These are phyloP conservation scores for Ryuthela nishihirai DNA, from an alignment of 2,888 invertebrate species.

Conservation along the genomic window DNA sequence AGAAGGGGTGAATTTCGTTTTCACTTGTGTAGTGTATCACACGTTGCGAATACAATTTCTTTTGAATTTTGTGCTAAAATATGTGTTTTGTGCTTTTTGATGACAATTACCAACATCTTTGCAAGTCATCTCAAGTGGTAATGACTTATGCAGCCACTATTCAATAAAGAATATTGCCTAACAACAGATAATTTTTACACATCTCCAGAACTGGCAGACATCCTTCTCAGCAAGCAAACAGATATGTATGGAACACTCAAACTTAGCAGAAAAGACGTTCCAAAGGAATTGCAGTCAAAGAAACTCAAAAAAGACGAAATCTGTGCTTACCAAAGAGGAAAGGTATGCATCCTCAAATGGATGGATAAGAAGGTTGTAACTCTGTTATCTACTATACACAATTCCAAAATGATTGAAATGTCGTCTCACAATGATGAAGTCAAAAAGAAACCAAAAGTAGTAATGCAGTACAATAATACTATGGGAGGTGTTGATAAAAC, in stretches of 20 bases:
- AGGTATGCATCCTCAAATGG: conserved; percentile 6
- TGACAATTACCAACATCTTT: neutral
- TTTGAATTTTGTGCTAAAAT: too few species aligned
- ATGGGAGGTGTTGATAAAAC: neutral
- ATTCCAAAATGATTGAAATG: neutral
- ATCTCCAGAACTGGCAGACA: conserved; percentile 2
- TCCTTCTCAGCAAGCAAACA: conserved; percentile 15
- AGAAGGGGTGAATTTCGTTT: too few species aligned
- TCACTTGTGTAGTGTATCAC: too few species aligned
- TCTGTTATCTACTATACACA: conserved; percentile 2
- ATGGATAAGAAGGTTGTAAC: conserved; percentile 14
- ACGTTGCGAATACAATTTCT: too few species aligned
- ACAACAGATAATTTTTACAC: conserved; percentile 27
- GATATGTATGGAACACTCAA: conserved; percentile 37
- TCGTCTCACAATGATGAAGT: neutral
- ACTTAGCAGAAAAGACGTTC: conserved; percentile 20
- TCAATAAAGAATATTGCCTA: conserved; percentile 13
- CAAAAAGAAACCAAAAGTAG: neutral
- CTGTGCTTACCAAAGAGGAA: conserved; percentile 22
- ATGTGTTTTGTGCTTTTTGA: too few species aligned
- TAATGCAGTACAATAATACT: conserved; percentile 1
- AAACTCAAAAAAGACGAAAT: conserved; percentile 29
- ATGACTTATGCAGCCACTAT: conserved; percentile 11
- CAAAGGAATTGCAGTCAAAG: conserved; percentile 4
- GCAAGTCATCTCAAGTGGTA: neutral